phyloP scores from a whole-genome alignment of 2,797 vertebrate genomes.

The Bradypodion ventrale region DNA sequence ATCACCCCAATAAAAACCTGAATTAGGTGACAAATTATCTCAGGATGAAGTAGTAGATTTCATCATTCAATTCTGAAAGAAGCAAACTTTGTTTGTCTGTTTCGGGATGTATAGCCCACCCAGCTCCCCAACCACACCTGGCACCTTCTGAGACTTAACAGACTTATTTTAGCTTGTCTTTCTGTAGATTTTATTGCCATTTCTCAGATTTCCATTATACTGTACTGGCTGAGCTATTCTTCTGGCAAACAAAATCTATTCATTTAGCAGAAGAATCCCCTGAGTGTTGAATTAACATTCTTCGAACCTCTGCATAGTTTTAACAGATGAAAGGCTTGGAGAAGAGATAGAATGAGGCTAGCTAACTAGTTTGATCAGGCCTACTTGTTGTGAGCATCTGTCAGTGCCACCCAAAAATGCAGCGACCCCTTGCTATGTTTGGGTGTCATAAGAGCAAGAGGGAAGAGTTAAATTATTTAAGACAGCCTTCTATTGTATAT shows the following conservation, averaged over 20 bases:
- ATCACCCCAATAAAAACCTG: neutral
- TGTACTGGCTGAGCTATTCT: neutral
- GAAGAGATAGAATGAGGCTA: slow-evolving; percentile 50
- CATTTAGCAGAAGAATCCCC: neutral
- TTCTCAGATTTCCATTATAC: no score
- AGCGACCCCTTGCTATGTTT: neutral
- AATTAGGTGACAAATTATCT: neutral
- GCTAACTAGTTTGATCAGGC: neutral
- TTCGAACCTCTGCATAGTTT: slow-evolving; percentile 7
- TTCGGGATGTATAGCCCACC: no score
- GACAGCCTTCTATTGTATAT: neutral
- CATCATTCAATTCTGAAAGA: neutral
- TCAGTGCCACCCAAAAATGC: neutral
- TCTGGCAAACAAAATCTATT: neutral
- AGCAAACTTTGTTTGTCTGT: no score
- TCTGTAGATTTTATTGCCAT: no score
- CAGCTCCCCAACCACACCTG: no score
- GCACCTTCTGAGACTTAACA: no score
- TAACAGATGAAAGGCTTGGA: slow-evolving; percentile 37
- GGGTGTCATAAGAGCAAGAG: neutral
- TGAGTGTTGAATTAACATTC: neutral
- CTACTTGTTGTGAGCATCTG: neutral
- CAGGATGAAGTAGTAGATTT: neutral
- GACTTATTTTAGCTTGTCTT: no score
- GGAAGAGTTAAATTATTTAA: slow-evolving; percentile 29